Percentiles rank a stretch among this genome's conserved stretches.
Conservation (phyloP, 2,888 invertebrate species). For the Agrochola lychnidis region DNA sequence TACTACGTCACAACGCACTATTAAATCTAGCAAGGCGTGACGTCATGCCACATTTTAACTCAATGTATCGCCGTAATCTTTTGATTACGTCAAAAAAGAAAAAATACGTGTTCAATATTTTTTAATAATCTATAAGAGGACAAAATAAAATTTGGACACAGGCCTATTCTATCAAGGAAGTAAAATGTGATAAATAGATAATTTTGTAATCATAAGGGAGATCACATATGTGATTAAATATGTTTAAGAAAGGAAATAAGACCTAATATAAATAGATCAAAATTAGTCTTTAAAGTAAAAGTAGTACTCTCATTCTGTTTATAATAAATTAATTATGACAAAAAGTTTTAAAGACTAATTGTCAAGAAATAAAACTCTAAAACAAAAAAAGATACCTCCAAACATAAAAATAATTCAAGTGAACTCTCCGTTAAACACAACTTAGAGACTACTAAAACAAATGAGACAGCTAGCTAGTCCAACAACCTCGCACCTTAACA, state of each 20-base stretch:
- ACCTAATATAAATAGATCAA: too few relatives aligned
- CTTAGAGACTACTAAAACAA: constrained; percentile 19
- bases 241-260: too few relatives aligned
- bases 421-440: not conserved
- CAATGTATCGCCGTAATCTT: too few relatives aligned
- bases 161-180: not conserved
- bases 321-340: not conserved
- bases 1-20: too few relatives aligned
- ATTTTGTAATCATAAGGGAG: too few relatives aligned
- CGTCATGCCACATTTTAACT: too few relatives aligned
- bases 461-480: constrained; percentile 3
- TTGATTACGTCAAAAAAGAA: too few relatives aligned
- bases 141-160: too few relatives aligned
- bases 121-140: too few relatives aligned
- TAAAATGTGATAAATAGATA: not conserved
- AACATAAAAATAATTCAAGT: not conserved
- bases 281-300: not conserved
- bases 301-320: not conserved
- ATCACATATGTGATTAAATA: too few relatives aligned
- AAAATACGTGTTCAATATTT: too few relatives aligned
- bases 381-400: not conserved
- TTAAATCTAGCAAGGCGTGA: too few relatives aligned
- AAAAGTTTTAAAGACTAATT: not conserved
- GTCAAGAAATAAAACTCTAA: not conserved
- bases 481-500: constrained; percentile 31